These are phyloP conservation scores for Trichogramma dendrolimi DNA, from an alignment of 2,888 invertebrate species.

Conservation along the genomic window DNA sequence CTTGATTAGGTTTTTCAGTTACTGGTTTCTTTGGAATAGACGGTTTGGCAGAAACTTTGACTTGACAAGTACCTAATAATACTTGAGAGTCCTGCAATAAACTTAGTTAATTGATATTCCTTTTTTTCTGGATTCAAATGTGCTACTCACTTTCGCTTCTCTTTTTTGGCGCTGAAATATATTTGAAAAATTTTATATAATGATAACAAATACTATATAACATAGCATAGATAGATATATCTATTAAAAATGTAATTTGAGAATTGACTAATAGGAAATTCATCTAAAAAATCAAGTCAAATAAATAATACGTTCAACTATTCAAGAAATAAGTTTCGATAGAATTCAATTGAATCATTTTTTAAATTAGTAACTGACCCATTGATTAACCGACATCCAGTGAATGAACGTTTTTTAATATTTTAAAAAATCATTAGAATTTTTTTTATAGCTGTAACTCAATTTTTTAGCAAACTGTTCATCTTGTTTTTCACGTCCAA, in stretches of 20 bases:
- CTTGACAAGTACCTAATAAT: slow-evolving; percentile 16
- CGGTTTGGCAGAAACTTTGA: slow-evolving; percentile 19
- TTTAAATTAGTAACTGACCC: no score
- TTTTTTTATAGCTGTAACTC: no score
- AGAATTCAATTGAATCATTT: no score
- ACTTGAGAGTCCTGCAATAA: slow-evolving; percentile 20
- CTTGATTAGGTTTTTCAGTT: no score
- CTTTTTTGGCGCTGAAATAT: slow-evolving; percentile 25
- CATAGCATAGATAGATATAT: not conserved
- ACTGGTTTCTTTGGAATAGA: slow-evolving; percentile 6
- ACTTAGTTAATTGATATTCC: slow-evolving; percentile 3
- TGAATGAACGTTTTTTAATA: no score
- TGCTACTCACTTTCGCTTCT: slow-evolving; percentile 19
- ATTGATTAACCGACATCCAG: no score
- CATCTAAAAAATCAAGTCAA: no score
- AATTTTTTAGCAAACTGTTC: no score
- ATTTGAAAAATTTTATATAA: slow-evolving; percentile 2
- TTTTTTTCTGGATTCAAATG: slow-evolving; percentile 14
- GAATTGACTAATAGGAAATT: slow-evolving; percentile 24
- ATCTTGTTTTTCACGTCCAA: no score
- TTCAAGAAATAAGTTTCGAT: no score
- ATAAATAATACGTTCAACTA: no score
- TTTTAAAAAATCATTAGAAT: no score
- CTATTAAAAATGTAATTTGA: not conserved
- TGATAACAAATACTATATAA: not conserved